Evolutionary conservation across 2,797 vertebrate genomes (phyloP).

Genomic region (Helarctos malayanus): DNA sequence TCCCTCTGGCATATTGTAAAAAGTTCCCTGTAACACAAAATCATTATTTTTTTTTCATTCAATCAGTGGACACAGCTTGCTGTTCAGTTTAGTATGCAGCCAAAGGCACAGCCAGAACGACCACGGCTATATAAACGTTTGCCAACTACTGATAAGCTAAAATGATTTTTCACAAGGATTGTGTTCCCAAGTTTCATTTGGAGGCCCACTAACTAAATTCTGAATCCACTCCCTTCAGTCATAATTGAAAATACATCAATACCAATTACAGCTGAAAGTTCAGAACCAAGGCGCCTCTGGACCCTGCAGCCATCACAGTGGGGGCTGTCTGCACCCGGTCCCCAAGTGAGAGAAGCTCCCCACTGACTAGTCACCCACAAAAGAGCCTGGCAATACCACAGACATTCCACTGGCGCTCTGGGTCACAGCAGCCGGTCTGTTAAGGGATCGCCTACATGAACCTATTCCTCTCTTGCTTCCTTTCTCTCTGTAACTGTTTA

Average conservation of each 20-base stretch:
- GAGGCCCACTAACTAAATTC: neutral
- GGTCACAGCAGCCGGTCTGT: neutral
- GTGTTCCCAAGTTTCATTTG: neutral
- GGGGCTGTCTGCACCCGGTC: neutral
- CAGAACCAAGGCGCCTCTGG: neutral
- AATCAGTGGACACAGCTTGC: conserved; percentile 77
- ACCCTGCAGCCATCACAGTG: neutral
- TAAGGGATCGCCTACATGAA: rapidly evolving
- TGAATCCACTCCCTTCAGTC: conserved; percentile 11
- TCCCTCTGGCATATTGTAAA: conserved; percentile 86
- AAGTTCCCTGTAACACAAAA: conserved; percentile 81
- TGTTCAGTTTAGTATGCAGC: conserved; percentile 70
- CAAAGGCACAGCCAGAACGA: conserved; percentile 34
- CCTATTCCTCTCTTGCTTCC: neutral
- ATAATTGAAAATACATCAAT: conserved; percentile 38
- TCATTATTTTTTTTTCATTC: conserved; percentile 75
- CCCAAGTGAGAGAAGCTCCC: neutral
- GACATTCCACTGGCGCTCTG: neutral
- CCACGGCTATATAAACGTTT: neutral
- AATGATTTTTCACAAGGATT: conserved; percentile 26
- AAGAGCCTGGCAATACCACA: neutral
- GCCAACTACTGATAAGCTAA: conserved; percentile 54
- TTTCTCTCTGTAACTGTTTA: neutral
- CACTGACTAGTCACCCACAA: neutral
- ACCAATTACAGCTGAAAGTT: neutral